These are phyloP conservation scores for Boleophthalmus pectinirostris DNA, from an alignment of 2,113 vertebrate species.

Conservation along the genomic window DNA sequence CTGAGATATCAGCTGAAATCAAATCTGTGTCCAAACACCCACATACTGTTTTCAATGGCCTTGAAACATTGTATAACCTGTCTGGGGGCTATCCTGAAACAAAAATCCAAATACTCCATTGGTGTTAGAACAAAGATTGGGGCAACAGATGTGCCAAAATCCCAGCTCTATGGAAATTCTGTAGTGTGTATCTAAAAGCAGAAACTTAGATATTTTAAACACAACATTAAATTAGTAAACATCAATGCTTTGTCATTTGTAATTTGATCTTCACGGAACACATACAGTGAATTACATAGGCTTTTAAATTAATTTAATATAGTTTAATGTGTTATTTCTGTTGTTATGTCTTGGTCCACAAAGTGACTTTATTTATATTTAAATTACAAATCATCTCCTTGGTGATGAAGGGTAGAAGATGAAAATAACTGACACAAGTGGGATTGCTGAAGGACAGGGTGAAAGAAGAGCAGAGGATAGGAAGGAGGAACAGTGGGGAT, in stretches of 20 bases:
- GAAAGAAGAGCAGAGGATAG: constrained; percentile 55
- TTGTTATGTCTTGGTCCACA: background rate
- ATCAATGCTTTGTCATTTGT: background rate
- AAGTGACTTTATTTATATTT: constrained; percentile 28
- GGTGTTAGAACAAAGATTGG: background rate
- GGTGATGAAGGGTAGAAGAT: constrained; percentile 41
- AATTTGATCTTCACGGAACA: no score
- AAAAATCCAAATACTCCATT: constrained; percentile 13
- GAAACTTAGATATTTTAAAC: background rate
- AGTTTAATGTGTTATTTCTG: background rate
- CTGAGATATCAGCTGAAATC: constrained; percentile 21
- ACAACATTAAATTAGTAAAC: background rate
- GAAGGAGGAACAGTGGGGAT: constrained; percentile 57
- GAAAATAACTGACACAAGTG: constrained; percentile 53
- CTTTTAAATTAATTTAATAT: background rate
- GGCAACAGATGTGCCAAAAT: background rate
- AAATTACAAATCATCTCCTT: background rate
- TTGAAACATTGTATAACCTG: background rate
- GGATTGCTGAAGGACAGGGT: constrained; percentile 55
- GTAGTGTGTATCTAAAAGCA: background rate
- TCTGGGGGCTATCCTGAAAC: constrained; percentile 15
- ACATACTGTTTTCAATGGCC: background rate
- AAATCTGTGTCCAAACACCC: constrained; percentile 10
- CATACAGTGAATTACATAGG: no score
- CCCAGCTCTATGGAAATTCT: background rate